Evolutionary conservation across 2,797 vertebrate species (phyloP).

Genomic region (Aphelocoma californica): DNA sequence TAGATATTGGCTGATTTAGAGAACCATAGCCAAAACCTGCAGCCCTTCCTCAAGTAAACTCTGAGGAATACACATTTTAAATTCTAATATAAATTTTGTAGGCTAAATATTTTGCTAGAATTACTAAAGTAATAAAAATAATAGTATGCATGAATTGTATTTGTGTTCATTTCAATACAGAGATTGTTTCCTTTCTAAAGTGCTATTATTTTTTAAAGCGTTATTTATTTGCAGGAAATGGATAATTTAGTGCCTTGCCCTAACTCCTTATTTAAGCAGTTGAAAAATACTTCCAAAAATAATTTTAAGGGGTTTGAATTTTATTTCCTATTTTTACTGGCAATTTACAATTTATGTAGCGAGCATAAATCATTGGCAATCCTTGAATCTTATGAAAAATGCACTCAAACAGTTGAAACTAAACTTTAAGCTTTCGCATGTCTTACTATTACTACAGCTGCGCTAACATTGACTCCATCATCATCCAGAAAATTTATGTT

Average conservation of each 20-base stretch:
- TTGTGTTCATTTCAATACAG: background rate
- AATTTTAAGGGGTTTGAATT: constrained; percentile 58
- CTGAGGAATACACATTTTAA: background rate
- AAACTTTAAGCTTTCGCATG: background rate
- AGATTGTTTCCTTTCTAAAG: constrained; percentile 26
- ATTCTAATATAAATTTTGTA: background rate
- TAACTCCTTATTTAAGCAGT: background rate
- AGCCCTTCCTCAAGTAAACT: background rate
- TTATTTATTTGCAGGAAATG: constrained; percentile 53
- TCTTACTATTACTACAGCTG: constrained; percentile 59
- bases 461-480: constrained; percentile 50
- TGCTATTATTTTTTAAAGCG: background rate
- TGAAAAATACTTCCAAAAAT: constrained; percentile 39
- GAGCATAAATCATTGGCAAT: constrained; percentile 28
- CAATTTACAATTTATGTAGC: constrained; percentile 25
- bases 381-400: constrained; percentile 44
- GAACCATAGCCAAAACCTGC: background rate
- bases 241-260: constrained; percentile 26
- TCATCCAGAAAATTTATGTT: constrained; percentile 56
- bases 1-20: background rate
- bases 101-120: constrained; percentile 25
- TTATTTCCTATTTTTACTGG: constrained; percentile 63
- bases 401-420: constrained; percentile 10
- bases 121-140: constrained; percentile 20
- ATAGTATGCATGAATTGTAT: background rate